These are phyloP conservation scores for Acrobeloides nanus DNA, from an alignment of 2,888 invertebrate genomes.

Conservation along the genomic window DNA sequence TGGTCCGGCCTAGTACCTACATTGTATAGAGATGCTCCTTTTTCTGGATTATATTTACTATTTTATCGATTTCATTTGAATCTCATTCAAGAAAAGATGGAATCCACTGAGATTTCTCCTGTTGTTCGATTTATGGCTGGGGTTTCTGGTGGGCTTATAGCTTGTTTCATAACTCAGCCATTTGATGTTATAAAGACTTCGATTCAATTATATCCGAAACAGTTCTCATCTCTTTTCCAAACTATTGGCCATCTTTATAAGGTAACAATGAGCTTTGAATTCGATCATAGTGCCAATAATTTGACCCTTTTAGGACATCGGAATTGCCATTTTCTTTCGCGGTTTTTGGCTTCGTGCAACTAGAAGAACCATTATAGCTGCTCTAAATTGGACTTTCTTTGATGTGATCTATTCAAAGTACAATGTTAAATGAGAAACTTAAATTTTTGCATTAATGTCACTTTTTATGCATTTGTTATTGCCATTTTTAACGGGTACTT, in stretches of 20 bases:
- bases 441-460: too few species aligned
- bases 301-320: constrained; percentile 5
- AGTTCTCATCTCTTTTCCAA: constrained; percentile 9
- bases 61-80: constrained; percentile 14
- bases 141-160: constrained; percentile 19
- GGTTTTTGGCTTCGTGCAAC: constrained; percentile 18
- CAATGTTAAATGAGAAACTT: too few species aligned
- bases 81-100: too few species aligned
- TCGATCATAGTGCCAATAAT: too few species aligned
- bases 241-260: constrained; percentile 15
- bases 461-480: too few species aligned
- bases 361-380: constrained; percentile 17
- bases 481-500: too few species aligned
- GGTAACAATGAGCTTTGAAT: too few species aligned
- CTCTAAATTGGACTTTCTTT: constrained; percentile 23
- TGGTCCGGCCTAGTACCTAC: constrained; percentile 21
- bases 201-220: constrained; percentile 22
- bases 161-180: constrained; percentile 25
- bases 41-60: constrained; percentile 25
- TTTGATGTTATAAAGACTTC: constrained; percentile 24
- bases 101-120: constrained; percentile 6
- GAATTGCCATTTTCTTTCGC: constrained; percentile 13
- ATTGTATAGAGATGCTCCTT: constrained; percentile 22
- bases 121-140: constrained; percentile 15
- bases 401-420: constrained; percentile 17